Evolutionary conservation across 2,888 invertebrate genomes (phyloP), one percentile per base, ranked within the genome.

Genomic region (Dromius quadrimaculatus): DNA sequence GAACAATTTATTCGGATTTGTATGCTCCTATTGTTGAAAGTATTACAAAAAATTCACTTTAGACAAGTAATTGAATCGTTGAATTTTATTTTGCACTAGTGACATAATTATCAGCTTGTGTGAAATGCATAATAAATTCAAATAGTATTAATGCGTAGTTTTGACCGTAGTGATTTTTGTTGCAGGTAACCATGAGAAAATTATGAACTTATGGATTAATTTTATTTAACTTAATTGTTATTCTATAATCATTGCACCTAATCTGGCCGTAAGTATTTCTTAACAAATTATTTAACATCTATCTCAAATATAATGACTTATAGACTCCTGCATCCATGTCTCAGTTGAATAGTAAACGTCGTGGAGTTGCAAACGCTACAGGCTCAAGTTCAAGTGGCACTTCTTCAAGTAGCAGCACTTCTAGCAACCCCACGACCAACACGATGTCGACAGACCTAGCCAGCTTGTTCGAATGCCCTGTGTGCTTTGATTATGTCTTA

Each of bases 401-500:
- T 36, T 77, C 79, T 36, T 73, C 77, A 28, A 78, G 75, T 71
- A 54, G 76, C 76, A 50, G 75, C 76, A 65, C 72, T 73, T 72
- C 84, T 87, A 75, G 84, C 85, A 59, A 86, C 34, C 57, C 85
- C 79, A 86, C 87, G 69, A 86, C 89, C 22, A 86, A 87, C 75
- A 88, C 88, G 79, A 89, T 92, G 84, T 92, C 93, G 62, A 91
- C 94, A 78, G 95, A 96, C 83, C 85, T 96, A 79, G 94, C 95
- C 74, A 94, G 94, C 73, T 86, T 96, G 62, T 96, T 96, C 82
- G 96, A 96, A 83, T 96, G 96, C 83, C 96, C 96, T 34, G 99
- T 99, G 74, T 99, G 99, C 84, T 98, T 99, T 83, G 99, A 99
- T 85, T 98, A 98, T 87, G 98, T 98, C 74, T 86, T 99, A 80